phyloP scores from a whole-genome alignment of 2,797 vertebrate genomes.

The Periophthalmus magnuspinnatus region DNA sequence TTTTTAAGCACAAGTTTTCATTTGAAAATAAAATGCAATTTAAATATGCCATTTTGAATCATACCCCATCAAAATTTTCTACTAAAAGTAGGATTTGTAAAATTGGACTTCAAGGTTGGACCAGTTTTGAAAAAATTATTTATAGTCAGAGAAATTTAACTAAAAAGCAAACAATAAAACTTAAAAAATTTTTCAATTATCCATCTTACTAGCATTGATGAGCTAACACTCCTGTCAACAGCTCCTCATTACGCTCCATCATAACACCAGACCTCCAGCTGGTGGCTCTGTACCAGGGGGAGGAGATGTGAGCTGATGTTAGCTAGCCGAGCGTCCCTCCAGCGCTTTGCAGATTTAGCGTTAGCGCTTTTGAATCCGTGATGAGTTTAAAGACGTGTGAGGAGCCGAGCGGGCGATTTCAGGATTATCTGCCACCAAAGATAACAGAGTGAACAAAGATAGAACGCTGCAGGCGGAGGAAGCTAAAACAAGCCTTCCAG shows the following conservation, averaged over 20 bases:
- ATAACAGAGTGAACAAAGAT: slow-evolving; percentile 74
- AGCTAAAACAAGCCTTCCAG: slow-evolving; percentile 45
- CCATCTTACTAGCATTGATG: no score
- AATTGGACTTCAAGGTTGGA: no score
- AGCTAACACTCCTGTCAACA: no score
- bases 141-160: no score
- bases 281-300: slow-evolving; percentile 11
- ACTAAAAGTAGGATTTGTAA: slow-evolving; percentile 15
- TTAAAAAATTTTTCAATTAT: no score
- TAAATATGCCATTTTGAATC: neutral
- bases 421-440: slow-evolving; percentile 71
- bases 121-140: no score
- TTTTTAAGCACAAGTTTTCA: no score
- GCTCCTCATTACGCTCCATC: neutral
- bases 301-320: slow-evolving; percentile 23
- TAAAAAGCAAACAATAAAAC: no score
- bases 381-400: slow-evolving; percentile 69
- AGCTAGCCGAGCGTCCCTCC: slow-evolving; percentile 36
- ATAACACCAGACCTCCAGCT: slow-evolving; percentile 28
- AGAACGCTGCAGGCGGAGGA: slow-evolving; percentile 52
- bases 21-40: no score
- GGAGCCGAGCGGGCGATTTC: slow-evolving; percentile 61
- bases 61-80: neutral
- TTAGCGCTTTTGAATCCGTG: slow-evolving; percentile 65
- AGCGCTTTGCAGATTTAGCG: slow-evolving; percentile 63